phyloP scores from a whole-genome alignment of 2,113 vertebrate genomes.

The Peromyscus polionotus region DNA sequence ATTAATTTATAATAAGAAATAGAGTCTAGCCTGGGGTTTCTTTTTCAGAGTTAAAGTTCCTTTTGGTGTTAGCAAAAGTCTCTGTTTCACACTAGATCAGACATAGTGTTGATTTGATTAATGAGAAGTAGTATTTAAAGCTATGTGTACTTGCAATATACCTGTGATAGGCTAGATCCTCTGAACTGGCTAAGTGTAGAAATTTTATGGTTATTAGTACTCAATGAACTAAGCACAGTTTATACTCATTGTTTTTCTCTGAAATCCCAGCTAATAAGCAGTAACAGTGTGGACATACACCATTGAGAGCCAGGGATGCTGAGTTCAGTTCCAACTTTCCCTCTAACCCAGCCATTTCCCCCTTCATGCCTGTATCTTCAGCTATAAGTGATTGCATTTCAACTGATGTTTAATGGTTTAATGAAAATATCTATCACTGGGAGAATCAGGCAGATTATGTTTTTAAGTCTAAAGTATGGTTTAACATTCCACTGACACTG shows the following conservation, averaged over 20 bases:
- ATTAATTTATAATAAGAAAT: conserved; percentile 53
- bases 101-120: neutral
- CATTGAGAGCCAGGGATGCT: neutral
- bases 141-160: neutral
- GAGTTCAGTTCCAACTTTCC: conserved; percentile 11
- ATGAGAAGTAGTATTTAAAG: conserved; percentile 1
- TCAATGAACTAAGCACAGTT: neutral
- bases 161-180: neutral
- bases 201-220: neutral
- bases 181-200: neutral
- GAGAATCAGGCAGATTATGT: neutral
- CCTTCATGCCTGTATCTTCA: neutral
- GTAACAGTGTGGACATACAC: neutral
- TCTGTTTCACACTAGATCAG: conserved; percentile 57
- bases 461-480: neutral
- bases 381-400: neutral
- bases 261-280: neutral
- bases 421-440: neutral
- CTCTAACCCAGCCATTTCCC: neutral
- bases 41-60: conserved; percentile 15
- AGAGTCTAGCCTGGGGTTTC: conserved; percentile 75
- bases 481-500: neutral
- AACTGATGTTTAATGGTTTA: neutral
- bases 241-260: conserved; percentile 23
- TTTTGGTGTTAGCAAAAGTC: neutral